These are phyloP conservation scores for Leistus spinibarbis DNA, from an alignment of 2,888 invertebrate genomes.

Conservation along the genomic window DNA sequence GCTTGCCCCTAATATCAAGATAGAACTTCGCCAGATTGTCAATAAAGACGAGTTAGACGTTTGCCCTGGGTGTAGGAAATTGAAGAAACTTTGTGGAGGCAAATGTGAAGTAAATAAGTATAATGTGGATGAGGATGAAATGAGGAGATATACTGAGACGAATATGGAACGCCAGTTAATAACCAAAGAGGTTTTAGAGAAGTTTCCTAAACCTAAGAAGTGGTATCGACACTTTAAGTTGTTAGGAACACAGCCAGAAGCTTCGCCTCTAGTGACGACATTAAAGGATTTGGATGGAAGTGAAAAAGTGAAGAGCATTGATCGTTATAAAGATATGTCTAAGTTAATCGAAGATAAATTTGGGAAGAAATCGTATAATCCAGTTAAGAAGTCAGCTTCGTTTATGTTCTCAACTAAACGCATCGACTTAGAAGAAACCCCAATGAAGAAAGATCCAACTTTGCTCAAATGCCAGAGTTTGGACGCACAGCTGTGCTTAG, in stretches of 20 bases:
- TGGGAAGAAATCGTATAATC: constrained; percentile 57
- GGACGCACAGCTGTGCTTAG: constrained; percentile 50
- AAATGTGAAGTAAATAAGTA: constrained; percentile 38
- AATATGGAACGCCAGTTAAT: constrained; percentile 48
- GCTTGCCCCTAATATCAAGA: constrained; percentile 49
- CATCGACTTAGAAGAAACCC: constrained; percentile 49
- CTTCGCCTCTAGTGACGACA: constrained; percentile 50
- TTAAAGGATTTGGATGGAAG: constrained; percentile 65
- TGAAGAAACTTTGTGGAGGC: constrained; percentile 41
- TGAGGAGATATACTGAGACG: constrained; percentile 36
- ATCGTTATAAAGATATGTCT: constrained; percentile 74
- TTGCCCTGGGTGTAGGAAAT: constrained; percentile 42
- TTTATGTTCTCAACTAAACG: constrained; percentile 54
- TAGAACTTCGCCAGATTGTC: constrained; percentile 17
- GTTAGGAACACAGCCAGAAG: constrained; percentile 53
- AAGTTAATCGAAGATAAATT: constrained; percentile 72
- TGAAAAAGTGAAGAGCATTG: constrained; percentile 72
- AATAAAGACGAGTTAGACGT: constrained; percentile 26
- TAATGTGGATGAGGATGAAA: constrained; percentile 32
- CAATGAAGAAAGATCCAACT: constrained; percentile 47
- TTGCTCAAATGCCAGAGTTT: constrained; percentile 53
- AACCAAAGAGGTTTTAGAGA: constrained; percentile 51
- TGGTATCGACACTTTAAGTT: constrained; percentile 70
- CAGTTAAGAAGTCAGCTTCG: constrained; percentile 54
- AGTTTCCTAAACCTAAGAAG: constrained; percentile 65